Evolutionary conservation across 2,888 invertebrate species (phyloP), one percentile per base, ranked within the genome.

Genomic region (Dastarcus helophoroides): DNA sequence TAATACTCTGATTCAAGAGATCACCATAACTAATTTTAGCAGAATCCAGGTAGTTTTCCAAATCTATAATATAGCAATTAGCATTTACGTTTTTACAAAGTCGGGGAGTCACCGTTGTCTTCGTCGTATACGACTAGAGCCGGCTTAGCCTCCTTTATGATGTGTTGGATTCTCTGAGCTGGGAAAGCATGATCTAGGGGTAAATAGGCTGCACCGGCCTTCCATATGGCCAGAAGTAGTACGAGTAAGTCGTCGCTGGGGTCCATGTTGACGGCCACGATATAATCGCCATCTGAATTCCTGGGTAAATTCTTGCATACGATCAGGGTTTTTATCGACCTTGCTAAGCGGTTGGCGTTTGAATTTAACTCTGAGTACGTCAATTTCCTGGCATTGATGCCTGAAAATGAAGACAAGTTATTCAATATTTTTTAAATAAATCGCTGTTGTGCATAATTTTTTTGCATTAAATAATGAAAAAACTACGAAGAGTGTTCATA

Each of bases 191-290:
- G 73, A 52, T 88, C 88, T 46, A 90, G 65, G 0, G 90, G 89
- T 30, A 89, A 64, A 60, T 90, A 90, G 0, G 86, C 81, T 9
- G 80, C 82, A 0, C 89, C 88, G 0, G 79, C 68, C 61, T 88
- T 86, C 73, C 84, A 76, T 29, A 79, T 73, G 1, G 82, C 75
- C 37, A 89, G 56, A 11, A 90, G 59, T 0, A 76, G 62, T 15
- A 72, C 64, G 5, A 86, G 69, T 33, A 81, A 53, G 19, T 62
- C 69, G 46, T 82, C 78, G 2, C 79, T 73, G 0, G 88, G 86
- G 40, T 73, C 71, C 75, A 88, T 76, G 50, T 80, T 81, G 0
- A 88, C 79, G 1, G 81, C 84, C 0, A 88, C 67, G 7, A 85
- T 73, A 44, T 61, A 76, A 53, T 84, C 79, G 0, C 76, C 76